A percentile compares a stretch with the other conserved stretches of the same genome.
These are phyloP conservation scores for Nematolebias whitei DNA, from an alignment of 2,113 vertebrate genomes.

Conservation along the genomic window DNA sequence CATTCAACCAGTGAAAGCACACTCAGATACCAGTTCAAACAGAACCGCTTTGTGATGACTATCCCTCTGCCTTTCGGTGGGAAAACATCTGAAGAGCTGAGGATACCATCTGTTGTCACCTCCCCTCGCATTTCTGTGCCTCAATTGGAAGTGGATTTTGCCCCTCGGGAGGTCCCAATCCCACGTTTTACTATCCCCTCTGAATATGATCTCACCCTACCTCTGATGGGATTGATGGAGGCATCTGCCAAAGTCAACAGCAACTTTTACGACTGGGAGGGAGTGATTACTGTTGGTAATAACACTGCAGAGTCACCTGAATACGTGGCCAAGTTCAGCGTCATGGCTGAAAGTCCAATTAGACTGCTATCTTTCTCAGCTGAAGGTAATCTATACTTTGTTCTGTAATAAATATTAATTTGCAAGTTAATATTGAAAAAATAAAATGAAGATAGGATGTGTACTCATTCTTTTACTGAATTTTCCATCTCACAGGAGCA, in stretches of 20 bases:
- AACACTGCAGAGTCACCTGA: constrained; percentile 66
- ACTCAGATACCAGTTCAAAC: constrained; percentile 83
- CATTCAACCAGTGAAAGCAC: constrained; percentile 82
- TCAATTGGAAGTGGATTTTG: constrained; percentile 78
- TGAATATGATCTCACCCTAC: constrained; percentile 79
- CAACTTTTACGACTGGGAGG: constrained; percentile 91
- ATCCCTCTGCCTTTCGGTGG: constrained; percentile 89
- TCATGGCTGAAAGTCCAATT: constrained; percentile 79
- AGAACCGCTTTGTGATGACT: constrained; percentile 77
- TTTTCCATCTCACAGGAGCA: constrained; percentile 76
- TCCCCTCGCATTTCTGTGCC: constrained; percentile 79
- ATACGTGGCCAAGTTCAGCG: constrained; percentile 73
- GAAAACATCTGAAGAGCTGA: constrained; percentile 82
- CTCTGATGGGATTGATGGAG: constrained; percentile 84
- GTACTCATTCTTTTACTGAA: constrained; percentile 16
- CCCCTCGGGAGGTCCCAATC: constrained; percentile 75
- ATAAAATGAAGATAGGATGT: neutral
- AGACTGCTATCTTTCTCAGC: constrained; percentile 84
- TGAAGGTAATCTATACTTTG: constrained; percentile 79
- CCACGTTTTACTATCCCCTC: constrained; percentile 85
- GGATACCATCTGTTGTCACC: constrained; percentile 70
- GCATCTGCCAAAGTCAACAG: constrained; percentile 83
- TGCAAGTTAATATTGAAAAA: constrained; percentile 4
- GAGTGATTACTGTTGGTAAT: constrained; percentile 79
- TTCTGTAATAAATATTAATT: neutral